Evolutionary conservation across 2,888 invertebrate genomes (phyloP).

Genomic region (Melanargia galathea): DNA sequence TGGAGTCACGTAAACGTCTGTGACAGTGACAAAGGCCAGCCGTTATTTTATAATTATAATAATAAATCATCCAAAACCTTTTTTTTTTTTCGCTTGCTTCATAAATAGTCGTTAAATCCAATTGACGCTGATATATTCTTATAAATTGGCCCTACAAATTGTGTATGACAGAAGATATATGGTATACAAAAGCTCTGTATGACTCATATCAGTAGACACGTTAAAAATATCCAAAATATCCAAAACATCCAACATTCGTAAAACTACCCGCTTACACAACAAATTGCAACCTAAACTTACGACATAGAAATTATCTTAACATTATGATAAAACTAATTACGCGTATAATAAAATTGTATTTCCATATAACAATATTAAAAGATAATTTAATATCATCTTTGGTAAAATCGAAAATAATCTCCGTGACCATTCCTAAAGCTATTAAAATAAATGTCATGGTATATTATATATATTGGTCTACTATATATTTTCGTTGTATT

Average conservation of each 20-base stretch:
- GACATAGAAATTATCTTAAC: slow-evolving; percentile 22
- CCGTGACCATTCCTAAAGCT: slow-evolving; percentile 48
- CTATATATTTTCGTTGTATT: slow-evolving; percentile 7
- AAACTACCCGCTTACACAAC: slow-evolving; percentile 31
- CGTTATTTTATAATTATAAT: too few species aligned
- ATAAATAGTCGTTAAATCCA: too few species aligned
- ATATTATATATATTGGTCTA: slow-evolving; percentile 3
- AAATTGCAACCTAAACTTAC: slow-evolving; percentile 26
- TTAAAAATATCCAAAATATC: slow-evolving; percentile 20
- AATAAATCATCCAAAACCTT: too few species aligned
- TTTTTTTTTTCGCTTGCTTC: too few species aligned
- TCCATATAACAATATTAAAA: slow-evolving; percentile 47
- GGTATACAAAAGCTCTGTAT: too few species aligned
- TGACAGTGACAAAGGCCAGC: too few species aligned
- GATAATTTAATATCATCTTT: slow-evolving; percentile 75
- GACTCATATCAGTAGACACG: slow-evolving; percentile 1
- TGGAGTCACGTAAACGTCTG: too few species aligned
- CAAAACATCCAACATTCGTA: slow-evolving; percentile 31
- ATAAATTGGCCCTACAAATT: neutral
- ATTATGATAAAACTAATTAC: slow-evolving; percentile 27
- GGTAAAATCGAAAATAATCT: slow-evolving; percentile 62
- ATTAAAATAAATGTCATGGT: neutral
- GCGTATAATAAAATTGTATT: slow-evolving; percentile 40
- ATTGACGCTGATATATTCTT: too few species aligned
- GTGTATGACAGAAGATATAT: neutral